Conservation (phyloP, 2,797 vertebrate genomes). For the Megalops cyprinoides region DNA sequence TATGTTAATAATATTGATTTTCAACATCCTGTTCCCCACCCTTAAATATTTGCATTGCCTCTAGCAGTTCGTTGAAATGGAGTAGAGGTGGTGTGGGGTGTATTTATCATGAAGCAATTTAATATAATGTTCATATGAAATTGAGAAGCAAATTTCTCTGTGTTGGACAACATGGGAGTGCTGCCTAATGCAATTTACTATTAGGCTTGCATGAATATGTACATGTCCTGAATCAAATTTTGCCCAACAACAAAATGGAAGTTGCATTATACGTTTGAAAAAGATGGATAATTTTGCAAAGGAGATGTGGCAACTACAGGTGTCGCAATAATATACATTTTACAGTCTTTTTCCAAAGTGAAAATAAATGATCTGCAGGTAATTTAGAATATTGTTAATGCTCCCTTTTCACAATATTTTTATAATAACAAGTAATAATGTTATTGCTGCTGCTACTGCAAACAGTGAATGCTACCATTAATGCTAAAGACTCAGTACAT, state of each 20-base stretch:
- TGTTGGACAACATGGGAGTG: not conserved
- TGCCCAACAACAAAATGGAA: not conserved
- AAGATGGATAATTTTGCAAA: too few species aligned
- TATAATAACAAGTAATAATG: not conserved
- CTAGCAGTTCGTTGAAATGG: constrained; percentile 17
- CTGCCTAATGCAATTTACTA: not conserved
- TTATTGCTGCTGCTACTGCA: too few species aligned
- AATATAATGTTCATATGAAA: constrained; percentile 17
- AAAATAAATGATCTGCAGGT: too few species aligned
- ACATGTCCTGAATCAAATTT: too few species aligned
- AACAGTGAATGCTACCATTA: too few species aligned
- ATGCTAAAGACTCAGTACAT: too few species aligned
- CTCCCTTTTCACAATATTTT: not conserved
- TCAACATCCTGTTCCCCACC: constrained; percentile 8
- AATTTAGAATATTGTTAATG: too few species aligned
- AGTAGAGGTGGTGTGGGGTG: not conserved
- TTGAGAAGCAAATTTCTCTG: not conserved
- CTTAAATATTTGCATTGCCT: constrained; percentile 32
- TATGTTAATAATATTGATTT: constrained; percentile 32
- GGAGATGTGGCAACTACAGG: too few species aligned
- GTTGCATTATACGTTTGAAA: too few species aligned
- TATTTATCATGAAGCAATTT: constrained; percentile 22
- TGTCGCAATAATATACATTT: too few species aligned
- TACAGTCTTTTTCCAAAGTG: too few species aligned
- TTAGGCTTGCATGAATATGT: not conserved